These are phyloP conservation scores for Theretra japonica DNA, from an alignment of 2,888 invertebrate genomes.

Conservation along the genomic window DNA sequence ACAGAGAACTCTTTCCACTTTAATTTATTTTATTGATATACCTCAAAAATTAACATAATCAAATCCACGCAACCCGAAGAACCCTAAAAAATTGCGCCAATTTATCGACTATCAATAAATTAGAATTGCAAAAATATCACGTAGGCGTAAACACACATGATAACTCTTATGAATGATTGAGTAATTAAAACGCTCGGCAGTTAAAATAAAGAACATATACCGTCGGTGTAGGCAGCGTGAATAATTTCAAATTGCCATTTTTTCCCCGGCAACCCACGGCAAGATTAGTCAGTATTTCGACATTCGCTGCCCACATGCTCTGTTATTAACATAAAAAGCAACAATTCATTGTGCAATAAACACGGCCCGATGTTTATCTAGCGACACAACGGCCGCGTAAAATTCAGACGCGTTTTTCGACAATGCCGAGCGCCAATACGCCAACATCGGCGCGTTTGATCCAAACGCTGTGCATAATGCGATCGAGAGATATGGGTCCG, in stretches of 20 bases:
- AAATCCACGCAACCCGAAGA: not conserved
- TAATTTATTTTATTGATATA: not conserved
- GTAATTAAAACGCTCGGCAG: constrained; percentile 74
- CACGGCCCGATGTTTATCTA: constrained; percentile 81
- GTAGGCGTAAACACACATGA: constrained; percentile 63
- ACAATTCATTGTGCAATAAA: constrained; percentile 83
- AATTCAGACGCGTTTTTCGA: constrained; percentile 53
- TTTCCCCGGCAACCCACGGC: constrained; percentile 76
- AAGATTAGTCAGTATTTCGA: constrained; percentile 83
- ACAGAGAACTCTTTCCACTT: not conserved
- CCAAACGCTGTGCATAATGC: not conserved
- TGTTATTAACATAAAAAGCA: constrained; percentile 81
- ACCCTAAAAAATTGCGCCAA: constrained; percentile 18
- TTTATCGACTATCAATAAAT: constrained; percentile 35
- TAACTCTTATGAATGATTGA: constrained; percentile 65
- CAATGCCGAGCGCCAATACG: constrained; percentile 43
- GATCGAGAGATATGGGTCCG: too few species aligned
- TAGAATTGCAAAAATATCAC: constrained; percentile 41
- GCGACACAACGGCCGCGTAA: constrained; percentile 62
- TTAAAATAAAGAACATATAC: constrained; percentile 70
- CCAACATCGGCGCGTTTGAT: constrained; percentile 27
- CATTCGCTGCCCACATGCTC: constrained; percentile 74
- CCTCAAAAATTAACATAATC: not conserved
- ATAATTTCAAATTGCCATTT: constrained; percentile 84
- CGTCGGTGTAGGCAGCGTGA: constrained; percentile 77